Evolutionary conservation across 2,888 invertebrate species (phyloP), one percentile per base, ranked within the genome.

Genomic region (Metacarcinus magister): DNA sequence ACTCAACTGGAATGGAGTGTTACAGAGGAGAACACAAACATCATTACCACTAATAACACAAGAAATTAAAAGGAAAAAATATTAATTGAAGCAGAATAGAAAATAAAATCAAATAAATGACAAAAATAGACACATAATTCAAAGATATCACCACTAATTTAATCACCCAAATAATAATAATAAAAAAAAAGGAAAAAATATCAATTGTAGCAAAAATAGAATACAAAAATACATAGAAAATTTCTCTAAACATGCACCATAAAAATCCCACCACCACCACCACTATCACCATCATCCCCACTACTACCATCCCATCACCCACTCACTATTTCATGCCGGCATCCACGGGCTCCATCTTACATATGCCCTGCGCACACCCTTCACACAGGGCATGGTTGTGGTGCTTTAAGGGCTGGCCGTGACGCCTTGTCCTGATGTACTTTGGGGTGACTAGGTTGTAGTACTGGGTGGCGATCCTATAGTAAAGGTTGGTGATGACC

Each of bases 401-500:
- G 54, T 95, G 95, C 16, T 89, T 54, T 10, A 89, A 43, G 8
- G 96, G 96, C 60, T 82, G 87, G 23, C 96, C 96, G 39, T 95
- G 28, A 8, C 96, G 96, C 23, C 96, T 60, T 4, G 96, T 94
- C 16, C 94, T 60, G 93, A 96, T 96, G 87, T 67, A 94, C 28
- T 95, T 48, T 8, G 96, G 96, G 2, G 96, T 96, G 16, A 94
- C 82, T 19, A 96, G 91, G 2, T 96, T 95, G 82, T 96, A 96
- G 94, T 46, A 44, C 8, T 75, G 44, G 60, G 93, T 23, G 23
- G 96, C 96, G 16, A 96, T 90, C 82, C 95, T 95, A 91, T 96
- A 96, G 96, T 96, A 96, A 91, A 96, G 44, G 67, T 96, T 96
- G 32, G 96, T 96, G 87, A 96, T 96, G 10, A 96, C 96, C 96